Conservation (phyloP, 1,140 invertebrate species). For the Gryon sp. region DNA sequence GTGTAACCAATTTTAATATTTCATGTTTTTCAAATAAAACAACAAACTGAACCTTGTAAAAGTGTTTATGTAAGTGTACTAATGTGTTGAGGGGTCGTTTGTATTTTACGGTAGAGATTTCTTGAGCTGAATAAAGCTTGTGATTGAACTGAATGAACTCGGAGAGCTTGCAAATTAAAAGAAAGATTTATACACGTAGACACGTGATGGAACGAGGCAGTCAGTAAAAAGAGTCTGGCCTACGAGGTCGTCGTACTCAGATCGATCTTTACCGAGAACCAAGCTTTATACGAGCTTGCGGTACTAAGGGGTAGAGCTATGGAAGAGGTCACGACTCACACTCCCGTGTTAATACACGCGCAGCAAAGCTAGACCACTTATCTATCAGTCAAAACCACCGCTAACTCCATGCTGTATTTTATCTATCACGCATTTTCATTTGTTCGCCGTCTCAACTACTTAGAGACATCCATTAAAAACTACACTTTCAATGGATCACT, state of each 20-base stretch:
- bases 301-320: constrained; percentile 48
- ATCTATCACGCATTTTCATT: constrained; percentile 30
- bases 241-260: constrained; percentile 71
- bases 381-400: constrained; percentile 25
- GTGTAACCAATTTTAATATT: not conserved
- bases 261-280: constrained; percentile 68
- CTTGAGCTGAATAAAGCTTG: constrained; percentile 24
- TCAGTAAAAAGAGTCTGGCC: constrained; percentile 64
- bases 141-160: constrained; percentile 45
- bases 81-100: constrained; percentile 23
- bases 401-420: constrained; percentile 26
- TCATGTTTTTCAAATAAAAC: not conserved
- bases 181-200: constrained; percentile 51
- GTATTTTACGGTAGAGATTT: constrained; percentile 21
- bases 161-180: constrained; percentile 49
- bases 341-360: constrained; percentile 43
- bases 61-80: constrained; percentile 20
- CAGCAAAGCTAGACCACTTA: constrained; percentile 52
- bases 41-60: constrained; percentile 6
- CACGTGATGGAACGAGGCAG: constrained; percentile 54
- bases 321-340: constrained; percentile 47
- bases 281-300: constrained; percentile 65
- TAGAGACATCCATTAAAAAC: constrained; percentile 9
- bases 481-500: constrained; percentile 7
- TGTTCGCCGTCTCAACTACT: constrained; percentile 11